A percentile compares a stretch with the other conserved stretches of the same genome.
phyloP scores from a whole-genome alignment of 2,888 invertebrate genomes.

The Exocentrus adspersus region DNA sequence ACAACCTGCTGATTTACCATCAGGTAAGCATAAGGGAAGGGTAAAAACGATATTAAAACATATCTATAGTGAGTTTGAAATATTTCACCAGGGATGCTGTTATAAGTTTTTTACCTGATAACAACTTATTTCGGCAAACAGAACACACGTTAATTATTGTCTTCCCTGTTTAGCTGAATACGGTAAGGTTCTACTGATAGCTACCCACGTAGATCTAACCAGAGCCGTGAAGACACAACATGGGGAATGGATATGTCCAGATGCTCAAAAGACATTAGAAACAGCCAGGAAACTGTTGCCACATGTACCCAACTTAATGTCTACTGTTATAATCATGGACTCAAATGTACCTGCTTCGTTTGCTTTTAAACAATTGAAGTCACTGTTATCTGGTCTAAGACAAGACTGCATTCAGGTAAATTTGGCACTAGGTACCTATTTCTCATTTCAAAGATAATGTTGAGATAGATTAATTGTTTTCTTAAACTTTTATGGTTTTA shows the following conservation, averaged over 20 bases:
- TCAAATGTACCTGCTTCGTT: constrained; percentile 71
- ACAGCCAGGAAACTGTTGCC: constrained; percentile 65
- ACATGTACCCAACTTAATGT: constrained; percentile 69
- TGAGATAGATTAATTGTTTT: no score
- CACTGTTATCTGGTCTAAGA: constrained; percentile 66
- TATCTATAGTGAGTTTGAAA: background rate
- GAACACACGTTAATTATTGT: background rate
- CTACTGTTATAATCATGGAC: constrained; percentile 70
- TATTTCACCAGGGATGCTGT: no score
- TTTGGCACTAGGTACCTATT: constrained; percentile 9
- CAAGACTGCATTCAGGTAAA: constrained; percentile 66
- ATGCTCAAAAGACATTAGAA: constrained; percentile 66
- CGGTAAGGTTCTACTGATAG: constrained; percentile 72
- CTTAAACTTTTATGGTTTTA: no score
- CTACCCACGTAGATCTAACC: constrained; percentile 71
- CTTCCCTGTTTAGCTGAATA: constrained; percentile 64
- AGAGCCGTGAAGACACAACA: constrained; percentile 66
- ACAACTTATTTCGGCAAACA: background rate
- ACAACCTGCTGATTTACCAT: constrained; percentile 57
- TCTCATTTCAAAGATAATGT: no score
- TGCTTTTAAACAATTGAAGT: constrained; percentile 70
- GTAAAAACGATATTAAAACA: background rate
- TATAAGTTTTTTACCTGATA: no score
- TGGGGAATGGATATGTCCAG: constrained; percentile 70
- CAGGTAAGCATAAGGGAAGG: constrained; percentile 60